Conservation (phyloP, 2,888 invertebrate genomes). For the Lumbricus terrestris region DNA sequence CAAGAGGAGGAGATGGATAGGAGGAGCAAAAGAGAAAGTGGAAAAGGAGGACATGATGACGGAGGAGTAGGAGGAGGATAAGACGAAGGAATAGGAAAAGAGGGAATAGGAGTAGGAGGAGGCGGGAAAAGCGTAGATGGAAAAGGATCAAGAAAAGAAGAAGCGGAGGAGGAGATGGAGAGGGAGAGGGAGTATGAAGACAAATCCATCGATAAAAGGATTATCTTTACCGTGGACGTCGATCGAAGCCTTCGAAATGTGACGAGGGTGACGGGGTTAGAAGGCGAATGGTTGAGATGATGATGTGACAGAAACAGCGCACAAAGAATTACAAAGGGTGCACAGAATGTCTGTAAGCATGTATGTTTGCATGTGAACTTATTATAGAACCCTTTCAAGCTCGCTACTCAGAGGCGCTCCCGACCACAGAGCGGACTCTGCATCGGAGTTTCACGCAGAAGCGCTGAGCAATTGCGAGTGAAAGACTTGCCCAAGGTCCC, state of each 20-base stretch:
- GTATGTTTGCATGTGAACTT: too few relatives aligned
- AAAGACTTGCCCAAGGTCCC: too few relatives aligned
- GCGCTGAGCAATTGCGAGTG: too few relatives aligned
- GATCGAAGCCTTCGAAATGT: background rate
- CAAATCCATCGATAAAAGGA: too few relatives aligned
- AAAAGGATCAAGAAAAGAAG: background rate
- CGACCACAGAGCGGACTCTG: too few relatives aligned
- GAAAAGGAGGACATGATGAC: background rate
- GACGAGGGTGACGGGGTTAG: background rate
- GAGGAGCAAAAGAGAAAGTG: background rate
- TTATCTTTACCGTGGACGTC: background rate
- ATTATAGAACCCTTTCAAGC: too few relatives aligned
- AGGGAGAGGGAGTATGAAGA: background rate
- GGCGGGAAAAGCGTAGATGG: background rate
- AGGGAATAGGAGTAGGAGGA: background rate
- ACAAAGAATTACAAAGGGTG: background rate
- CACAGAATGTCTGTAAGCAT: background rate
- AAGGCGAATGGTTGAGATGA: background rate
- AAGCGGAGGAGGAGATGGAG: background rate
- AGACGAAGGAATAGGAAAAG: background rate
- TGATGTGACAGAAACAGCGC: background rate
- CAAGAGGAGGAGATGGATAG: background rate
- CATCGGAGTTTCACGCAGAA: too few relatives aligned
- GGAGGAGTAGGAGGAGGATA: background rate
- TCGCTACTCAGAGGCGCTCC: too few relatives aligned